Percentiles rank a stretch among this genome's conserved stretches.
phyloP scores from a whole-genome alignment of 2,888 invertebrate genomes.

The Eristalinus aeneus region DNA sequence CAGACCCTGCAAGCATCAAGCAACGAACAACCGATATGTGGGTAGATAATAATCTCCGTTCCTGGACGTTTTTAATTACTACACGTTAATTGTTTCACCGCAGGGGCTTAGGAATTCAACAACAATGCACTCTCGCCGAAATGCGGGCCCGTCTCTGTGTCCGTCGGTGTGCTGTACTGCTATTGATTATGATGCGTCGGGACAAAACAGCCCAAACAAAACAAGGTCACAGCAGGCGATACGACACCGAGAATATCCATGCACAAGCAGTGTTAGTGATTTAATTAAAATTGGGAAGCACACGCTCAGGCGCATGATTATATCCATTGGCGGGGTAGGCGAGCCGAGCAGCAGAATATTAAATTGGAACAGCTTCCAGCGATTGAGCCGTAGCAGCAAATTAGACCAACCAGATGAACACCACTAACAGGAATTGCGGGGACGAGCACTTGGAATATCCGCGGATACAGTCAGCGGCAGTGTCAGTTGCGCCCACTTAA shows the following conservation, averaged over 20 bases:
- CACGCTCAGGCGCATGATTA: not conserved
- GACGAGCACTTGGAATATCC: not conserved
- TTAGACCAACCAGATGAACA: slow-evolving; percentile 22
- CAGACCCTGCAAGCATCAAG: slow-evolving; percentile 18
- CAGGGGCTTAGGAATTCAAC: slow-evolving; percentile 56
- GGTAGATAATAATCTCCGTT: slow-evolving; percentile 49
- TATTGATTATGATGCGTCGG: not conserved
- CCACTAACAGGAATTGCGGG: not conserved
- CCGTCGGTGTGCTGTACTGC: not conserved
- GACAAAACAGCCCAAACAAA: no score
- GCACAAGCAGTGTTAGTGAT: slow-evolving; percentile 25
- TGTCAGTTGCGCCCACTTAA: not conserved
- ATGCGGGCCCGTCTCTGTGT: slow-evolving; percentile 19
- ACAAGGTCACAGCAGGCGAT: no score
- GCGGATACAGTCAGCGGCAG: not conserved
- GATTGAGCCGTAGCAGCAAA: slow-evolving; percentile 21
- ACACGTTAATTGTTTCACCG: slow-evolving; percentile 60
- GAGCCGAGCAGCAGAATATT: slow-evolving; percentile 3
- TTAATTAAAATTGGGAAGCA: slow-evolving; percentile 51
- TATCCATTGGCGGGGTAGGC: not conserved
- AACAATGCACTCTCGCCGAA: slow-evolving; percentile 31
- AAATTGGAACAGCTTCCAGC: slow-evolving; percentile 5
- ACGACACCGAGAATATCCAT: not conserved
- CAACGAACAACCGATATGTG: not conserved
- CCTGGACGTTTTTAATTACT: slow-evolving; percentile 63